phyloP scores from a whole-genome alignment of 2,797 vertebrate species.

The Pseudomugil tenellus region DNA sequence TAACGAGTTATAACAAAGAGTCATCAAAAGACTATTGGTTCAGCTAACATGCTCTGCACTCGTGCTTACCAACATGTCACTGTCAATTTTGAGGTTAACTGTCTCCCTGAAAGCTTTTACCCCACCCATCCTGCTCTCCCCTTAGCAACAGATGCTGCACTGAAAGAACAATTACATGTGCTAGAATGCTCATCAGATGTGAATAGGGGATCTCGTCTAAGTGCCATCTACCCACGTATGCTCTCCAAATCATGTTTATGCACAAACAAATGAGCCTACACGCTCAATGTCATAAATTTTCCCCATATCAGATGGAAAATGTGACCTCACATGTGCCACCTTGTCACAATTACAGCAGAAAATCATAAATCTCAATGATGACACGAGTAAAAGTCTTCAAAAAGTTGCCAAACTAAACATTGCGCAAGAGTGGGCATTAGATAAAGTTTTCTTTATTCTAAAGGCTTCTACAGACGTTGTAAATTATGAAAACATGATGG shows the following conservation, averaged over 20 bases:
- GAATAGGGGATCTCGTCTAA: constrained; percentile 60
- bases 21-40: constrained; percentile 68
- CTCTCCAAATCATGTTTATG: constrained; percentile 57
- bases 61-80: constrained; percentile 72
- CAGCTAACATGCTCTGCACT: constrained; percentile 55
- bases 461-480: not conserved
- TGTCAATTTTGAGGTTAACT: constrained; percentile 73
- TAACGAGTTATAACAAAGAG: constrained; percentile 73
- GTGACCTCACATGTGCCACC: constrained; percentile 25
- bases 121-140: constrained; percentile 23
- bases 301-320: constrained; percentile 23
- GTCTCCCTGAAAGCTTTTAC: constrained; percentile 34
- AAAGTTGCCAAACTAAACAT: constrained; percentile 3
- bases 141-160: constrained; percentile 73
- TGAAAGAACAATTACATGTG: constrained; percentile 71
- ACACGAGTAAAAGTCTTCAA: constrained; percentile 9
- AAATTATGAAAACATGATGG: constrained; percentile 16
- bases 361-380: constrained; percentile 13
- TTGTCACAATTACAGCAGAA: constrained; percentile 24
- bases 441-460: constrained; percentile 11
- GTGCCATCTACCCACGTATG: constrained; percentile 48
- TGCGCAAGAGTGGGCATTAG: not conserved
- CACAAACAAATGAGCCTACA: constrained; percentile 54
- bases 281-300: constrained; percentile 30
- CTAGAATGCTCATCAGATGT: constrained; percentile 67